A percentile compares a stretch with the other conserved stretches of the same genome.
Evolutionary conservation across 1,140 invertebrate genomes (phyloP).

Genomic region (Helicoverpa zea): DNA sequence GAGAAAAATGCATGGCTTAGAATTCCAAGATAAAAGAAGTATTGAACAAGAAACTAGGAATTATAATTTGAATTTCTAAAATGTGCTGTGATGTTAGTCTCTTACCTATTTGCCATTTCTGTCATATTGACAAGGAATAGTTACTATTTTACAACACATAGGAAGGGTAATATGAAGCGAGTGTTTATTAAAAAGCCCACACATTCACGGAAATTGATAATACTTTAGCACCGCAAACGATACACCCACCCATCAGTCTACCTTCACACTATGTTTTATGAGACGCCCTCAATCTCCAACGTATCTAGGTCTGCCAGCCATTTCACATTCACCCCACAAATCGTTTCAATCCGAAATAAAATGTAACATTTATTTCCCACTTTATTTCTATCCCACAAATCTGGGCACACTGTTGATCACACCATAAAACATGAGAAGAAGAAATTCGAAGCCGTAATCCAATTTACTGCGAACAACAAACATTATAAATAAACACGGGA

Average conservation of each 20-base stretch:
- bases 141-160: too few species aligned
- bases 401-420: conserved; percentile 43
- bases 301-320: conserved; percentile 13
- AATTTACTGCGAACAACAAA: conserved; percentile 49
- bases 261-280: conserved; percentile 28
- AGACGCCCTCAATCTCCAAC: conserved; percentile 18
- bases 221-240: not conserved
- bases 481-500: conserved; percentile 47
- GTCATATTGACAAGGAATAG: too few species aligned
- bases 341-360: conserved; percentile 45
- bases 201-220: not conserved
- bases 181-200: not conserved
- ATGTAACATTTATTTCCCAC: conserved; percentile 45
- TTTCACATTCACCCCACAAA: conserved; percentile 29
- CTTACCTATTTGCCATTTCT: too few species aligned
- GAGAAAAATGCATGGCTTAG: conserved; percentile 37
- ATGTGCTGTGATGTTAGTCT: not conserved
- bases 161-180: too few species aligned
- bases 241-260: not conserved
- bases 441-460: conserved; percentile 46
- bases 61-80: not conserved
- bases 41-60: conserved; percentile 1
- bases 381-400: conserved; percentile 50
- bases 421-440: conserved; percentile 42
- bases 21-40: conserved; percentile 17